Evolutionary conservation across 2,888 invertebrate genomes (phyloP), one percentile per base, ranked within the genome.

Genomic region (Meganola albula): DNA sequence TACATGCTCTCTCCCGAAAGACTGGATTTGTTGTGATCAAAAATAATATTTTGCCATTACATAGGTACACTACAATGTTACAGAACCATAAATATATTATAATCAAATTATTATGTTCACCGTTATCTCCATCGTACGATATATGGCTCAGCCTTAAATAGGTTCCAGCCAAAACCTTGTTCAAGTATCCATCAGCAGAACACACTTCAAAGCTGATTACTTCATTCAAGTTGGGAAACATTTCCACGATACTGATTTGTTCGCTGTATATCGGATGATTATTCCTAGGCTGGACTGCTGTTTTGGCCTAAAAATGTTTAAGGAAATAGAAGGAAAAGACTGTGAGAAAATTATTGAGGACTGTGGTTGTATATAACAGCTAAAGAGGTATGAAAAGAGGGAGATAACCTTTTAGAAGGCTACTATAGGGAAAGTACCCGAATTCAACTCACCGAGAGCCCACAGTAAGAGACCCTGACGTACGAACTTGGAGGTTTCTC

Each of bases 171-270:
- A 82, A 20, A 0, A 72, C 50, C 43, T 70, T 77, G 63, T 73
- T 83, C 4, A 67, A 87, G 67, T 58, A 71, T 29, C 60, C 87
- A 40, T 87, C 86, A 2, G 69, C 63, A 0, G 66, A 53, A 39
- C 83, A 76, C 1, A 93, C 67, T 27, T 93, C 90, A 2, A 97
- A 80, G 39, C 90, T 88, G 21, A 96, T 88, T 0, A 91, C 83
- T 50, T 93, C 91, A 44, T 91, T 92, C 26, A 94, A 73, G 1
- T 94, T 93, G 0, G 96, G 96, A 69, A 93, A 96, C 78, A 92
- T 89, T 73, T 95, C 95, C 1, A 89, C 89, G 58, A 96, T 91
- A 1, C 90, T 88, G 11, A 96, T 83, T 63, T 90, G 90, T 66
- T 96, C 92, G 59, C 93, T 92, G 89, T 93, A 96, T 10, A 80